These are phyloP conservation scores for Chaetops frenatus DNA, from an alignment of 2,113 vertebrate species.

Conservation along the genomic window DNA sequence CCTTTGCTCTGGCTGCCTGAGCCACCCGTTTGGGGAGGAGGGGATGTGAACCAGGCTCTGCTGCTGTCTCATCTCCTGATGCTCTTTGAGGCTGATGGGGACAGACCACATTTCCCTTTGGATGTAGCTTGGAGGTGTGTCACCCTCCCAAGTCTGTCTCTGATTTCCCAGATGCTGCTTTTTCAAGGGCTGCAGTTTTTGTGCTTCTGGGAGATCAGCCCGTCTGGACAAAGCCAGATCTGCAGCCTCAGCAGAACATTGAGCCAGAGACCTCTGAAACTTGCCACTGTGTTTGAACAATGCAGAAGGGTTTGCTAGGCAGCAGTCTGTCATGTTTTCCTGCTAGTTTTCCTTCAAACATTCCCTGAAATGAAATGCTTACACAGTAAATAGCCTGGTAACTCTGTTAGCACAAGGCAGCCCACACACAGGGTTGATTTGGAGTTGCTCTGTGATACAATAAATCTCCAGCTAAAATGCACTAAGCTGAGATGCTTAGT, in stretches of 20 bases:
- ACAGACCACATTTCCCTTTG: not conserved
- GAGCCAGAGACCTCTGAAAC: conserved; percentile 32
- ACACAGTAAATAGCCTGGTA: not conserved
- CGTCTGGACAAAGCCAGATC: not conserved
- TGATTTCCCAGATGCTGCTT: conserved; percentile 13
- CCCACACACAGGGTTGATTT: not conserved
- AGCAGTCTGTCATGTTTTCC: not conserved
- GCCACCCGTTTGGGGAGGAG: fast-evolving
- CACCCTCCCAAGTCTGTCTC: not conserved
- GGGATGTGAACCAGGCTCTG: not conserved
- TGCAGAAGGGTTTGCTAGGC: conserved; percentile 5
- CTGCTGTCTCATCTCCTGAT: not conserved
- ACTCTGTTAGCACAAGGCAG: not conserved
- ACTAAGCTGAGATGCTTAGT: not conserved
- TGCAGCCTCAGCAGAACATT: conserved; percentile 31
- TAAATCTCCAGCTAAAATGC: not conserved
- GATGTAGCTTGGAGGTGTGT: not conserved
- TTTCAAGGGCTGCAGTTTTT: not conserved
- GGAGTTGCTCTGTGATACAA: not conserved
- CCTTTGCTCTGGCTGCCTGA: not conserved
- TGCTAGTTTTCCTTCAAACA: not conserved
- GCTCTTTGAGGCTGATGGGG: not conserved
- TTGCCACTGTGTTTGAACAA: conserved; percentile 13
- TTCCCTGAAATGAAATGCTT: not conserved
- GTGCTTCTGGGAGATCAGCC: conserved; percentile 25